phyloP scores from a whole-genome alignment of 2,888 invertebrate species.

The Stomorhina lunata region DNA sequence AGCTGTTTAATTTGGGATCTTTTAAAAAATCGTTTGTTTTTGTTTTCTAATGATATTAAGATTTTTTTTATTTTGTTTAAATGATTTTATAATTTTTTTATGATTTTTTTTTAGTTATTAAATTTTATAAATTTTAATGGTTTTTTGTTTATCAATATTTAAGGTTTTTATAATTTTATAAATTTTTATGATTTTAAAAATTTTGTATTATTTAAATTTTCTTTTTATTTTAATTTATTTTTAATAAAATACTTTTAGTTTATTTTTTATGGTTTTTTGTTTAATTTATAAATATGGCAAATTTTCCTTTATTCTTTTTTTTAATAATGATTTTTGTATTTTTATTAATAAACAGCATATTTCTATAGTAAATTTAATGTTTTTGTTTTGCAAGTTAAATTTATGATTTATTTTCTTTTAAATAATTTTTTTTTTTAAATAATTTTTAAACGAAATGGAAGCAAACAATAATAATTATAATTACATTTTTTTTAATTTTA shows the following conservation, averaged over 20 bases:
- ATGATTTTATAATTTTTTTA: no score
- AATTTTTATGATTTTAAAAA: no score
- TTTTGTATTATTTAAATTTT: no score
- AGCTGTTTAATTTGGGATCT: constrained; percentile 34
- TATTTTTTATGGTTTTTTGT: constrained; percentile 9
- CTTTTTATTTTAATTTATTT: constrained; percentile 28
- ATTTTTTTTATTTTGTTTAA: no score
- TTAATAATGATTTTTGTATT: constrained; percentile 16
- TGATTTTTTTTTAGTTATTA: no score
- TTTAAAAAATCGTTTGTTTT: no score
- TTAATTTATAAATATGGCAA: constrained; percentile 64
- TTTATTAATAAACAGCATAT: constrained; percentile 60
- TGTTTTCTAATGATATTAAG: no score
- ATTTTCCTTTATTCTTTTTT: constrained; percentile 47
- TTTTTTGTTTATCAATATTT: no score
- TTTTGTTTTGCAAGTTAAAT: constrained; percentile 19
- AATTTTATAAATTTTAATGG: no score
- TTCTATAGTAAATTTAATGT: constrained; percentile 40
- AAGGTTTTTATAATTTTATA: no score
- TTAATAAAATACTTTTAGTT: constrained; percentile 57
- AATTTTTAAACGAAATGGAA: constrained; percentile 58
- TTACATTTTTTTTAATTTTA: constrained; percentile 48
- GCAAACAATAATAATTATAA: constrained; percentile 59
- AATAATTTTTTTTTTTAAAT: constrained; percentile 8
- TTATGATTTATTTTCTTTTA: constrained; percentile 4